phyloP scores from a whole-genome alignment of 1,140 invertebrate species.

The Drosophila elegans region DNA sequence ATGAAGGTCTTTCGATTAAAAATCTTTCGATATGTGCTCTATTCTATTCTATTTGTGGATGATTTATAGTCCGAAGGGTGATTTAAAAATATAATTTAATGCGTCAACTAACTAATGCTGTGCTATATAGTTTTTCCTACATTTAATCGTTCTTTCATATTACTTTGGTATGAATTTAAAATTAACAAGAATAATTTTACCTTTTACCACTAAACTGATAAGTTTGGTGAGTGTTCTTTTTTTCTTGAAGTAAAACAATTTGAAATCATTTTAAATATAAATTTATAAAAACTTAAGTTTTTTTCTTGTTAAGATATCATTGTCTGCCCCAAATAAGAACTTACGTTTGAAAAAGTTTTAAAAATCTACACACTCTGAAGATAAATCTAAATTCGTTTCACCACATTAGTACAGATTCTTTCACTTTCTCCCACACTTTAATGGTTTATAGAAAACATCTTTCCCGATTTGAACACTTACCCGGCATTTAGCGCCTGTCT shows the following conservation, averaged over 20 bases:
- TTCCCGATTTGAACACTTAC: conserved; percentile 59
- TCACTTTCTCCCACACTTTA: neutral
- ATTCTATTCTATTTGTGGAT: conserved; percentile 43
- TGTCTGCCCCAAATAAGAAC: too few relatives aligned
- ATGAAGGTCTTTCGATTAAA: conserved; percentile 9
- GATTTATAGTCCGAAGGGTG: conserved; percentile 24
- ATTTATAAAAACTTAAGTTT: too few relatives aligned
- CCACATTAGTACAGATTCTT: neutral
- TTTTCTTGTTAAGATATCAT: too few relatives aligned
- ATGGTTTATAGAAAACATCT: neutral
- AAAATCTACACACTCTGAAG: neutral
- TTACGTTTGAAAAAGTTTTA: too few relatives aligned
- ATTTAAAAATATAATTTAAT: neutral
- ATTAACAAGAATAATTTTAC: too few relatives aligned
- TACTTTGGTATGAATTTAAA: too few relatives aligned
- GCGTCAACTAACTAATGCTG: neutral
- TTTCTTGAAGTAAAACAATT: too few relatives aligned
- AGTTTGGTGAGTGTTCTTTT: too few relatives aligned
- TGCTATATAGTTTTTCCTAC: too few relatives aligned
- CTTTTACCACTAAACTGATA: too few relatives aligned
- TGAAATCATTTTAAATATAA: too few relatives aligned
- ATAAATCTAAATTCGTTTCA: neutral
- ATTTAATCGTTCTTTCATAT: too few relatives aligned
- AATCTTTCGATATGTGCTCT: conserved; percentile 1
- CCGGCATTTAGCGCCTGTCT: conserved; percentile 84